Evolutionary conservation across 1,140 invertebrate genomes (phyloP).

Genomic region (Drosophila grimshawi): DNA sequence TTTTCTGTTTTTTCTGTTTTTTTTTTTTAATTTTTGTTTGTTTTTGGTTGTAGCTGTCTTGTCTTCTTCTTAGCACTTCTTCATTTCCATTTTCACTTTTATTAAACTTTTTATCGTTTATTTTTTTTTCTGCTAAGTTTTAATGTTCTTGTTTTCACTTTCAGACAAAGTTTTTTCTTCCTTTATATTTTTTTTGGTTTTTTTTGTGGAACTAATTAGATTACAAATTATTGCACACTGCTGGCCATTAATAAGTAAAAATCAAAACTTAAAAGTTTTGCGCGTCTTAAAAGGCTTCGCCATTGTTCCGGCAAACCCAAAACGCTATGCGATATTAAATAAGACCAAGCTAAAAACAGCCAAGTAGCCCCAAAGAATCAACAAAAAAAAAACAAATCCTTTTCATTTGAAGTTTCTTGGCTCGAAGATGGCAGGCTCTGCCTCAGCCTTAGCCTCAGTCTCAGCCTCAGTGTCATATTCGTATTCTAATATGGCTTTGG

Average conservation of each 20-base stretch:
- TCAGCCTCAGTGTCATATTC: conserved; percentile 7
- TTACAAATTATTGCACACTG: conserved; percentile 23
- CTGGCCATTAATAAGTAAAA: conserved; percentile 5
- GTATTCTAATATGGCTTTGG: background rate
- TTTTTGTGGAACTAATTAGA: conserved; percentile 2
- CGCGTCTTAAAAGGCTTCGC: background rate
- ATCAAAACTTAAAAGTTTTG: conserved; percentile 4
- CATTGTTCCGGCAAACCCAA: conserved; percentile 19
- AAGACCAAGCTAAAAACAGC: no score
- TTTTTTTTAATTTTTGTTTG: conserved; percentile 23
- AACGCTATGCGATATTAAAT: background rate
- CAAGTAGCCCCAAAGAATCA: background rate
- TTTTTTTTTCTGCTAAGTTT: conserved; percentile 24
- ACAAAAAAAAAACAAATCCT: conserved; percentile 38
- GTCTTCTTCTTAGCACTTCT: conserved; percentile 21
- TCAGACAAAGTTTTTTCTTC: conserved; percentile 45
- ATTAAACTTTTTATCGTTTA: conserved; percentile 39
- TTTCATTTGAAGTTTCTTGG: conserved; percentile 40
- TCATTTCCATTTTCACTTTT: conserved; percentile 76
- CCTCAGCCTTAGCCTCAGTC: background rate
- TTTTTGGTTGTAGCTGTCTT: conserved; percentile 21
- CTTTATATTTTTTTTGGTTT: conserved; percentile 8
- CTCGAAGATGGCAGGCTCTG: background rate
- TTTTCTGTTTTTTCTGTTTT: conserved; percentile 12
- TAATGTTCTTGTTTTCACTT: conserved; percentile 77